Percentiles rank a stretch among this genome's conserved stretches.
phyloP scores from a whole-genome alignment of 2,113 vertebrate species.

The Menura novaehollandiae region DNA sequence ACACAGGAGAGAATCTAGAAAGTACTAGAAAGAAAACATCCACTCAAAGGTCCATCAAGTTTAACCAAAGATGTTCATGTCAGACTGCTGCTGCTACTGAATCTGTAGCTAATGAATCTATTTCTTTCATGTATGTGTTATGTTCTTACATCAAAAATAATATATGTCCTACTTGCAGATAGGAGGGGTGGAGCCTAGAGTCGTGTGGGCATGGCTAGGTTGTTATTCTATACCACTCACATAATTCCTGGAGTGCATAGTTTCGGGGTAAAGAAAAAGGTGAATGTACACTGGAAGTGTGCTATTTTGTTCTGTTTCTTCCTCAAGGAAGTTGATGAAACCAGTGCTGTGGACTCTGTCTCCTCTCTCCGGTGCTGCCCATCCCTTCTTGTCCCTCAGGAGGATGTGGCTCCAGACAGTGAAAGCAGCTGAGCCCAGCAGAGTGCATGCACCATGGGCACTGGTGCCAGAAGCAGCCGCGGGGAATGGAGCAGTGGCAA shows the following conservation, averaged over 20 bases:
- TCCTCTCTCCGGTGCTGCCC: neutral
- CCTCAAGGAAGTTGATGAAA: neutral
- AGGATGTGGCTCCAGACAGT: accelerated
- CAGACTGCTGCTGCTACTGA: neutral
- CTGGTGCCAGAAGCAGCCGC: neutral
- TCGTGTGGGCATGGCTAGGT: neutral
- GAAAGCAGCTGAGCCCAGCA: accelerated
- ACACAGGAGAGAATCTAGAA: neutral
- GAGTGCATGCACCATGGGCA: too few relatives aligned
- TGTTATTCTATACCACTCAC: accelerated
- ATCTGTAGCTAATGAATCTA: neutral
- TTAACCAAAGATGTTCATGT: neutral
- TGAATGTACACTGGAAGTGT: neutral
- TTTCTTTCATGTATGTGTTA: neutral
- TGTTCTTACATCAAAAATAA: neutral
- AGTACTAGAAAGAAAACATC: neutral
- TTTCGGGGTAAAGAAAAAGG: neutral
- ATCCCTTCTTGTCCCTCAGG: neutral
- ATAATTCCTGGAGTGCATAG: neutral
- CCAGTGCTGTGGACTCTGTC: neutral
- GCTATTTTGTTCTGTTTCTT: neutral
- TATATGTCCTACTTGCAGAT: neutral
- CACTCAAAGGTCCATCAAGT: neutral
- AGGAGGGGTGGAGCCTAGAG: neutral
- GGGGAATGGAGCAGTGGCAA: neutral